A percentile compares a stretch with the other conserved stretches of the same genome.
Evolutionary conservation across 2,113 vertebrate species (phyloP).

Genomic region (Solea solea): DNA sequence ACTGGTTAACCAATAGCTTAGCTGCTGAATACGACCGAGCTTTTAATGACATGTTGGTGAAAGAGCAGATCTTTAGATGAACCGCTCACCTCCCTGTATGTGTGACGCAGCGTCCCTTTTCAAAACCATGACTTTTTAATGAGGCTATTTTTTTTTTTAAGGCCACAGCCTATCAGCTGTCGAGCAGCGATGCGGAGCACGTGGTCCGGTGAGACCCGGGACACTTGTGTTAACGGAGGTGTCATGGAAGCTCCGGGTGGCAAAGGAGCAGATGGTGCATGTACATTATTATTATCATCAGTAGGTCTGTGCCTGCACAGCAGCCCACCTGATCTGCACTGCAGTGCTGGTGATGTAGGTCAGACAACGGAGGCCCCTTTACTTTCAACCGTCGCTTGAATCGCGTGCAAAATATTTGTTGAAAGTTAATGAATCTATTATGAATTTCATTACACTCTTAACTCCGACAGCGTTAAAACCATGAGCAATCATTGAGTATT

Average conservation of each 20-base stretch:
- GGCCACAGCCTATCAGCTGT: constrained; percentile 52
- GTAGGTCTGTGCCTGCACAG: constrained; percentile 37
- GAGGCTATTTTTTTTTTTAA: constrained; percentile 63
- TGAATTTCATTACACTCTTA: too few relatives aligned
- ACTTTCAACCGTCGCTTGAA: background rate
- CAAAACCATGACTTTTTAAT: constrained; percentile 73
- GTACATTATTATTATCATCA: constrained; percentile 71
- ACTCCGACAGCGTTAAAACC: too few relatives aligned
- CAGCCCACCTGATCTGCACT: constrained; percentile 34
- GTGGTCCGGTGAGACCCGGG: constrained; percentile 48
- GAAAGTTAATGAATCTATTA: background rate
- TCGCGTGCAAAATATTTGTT: too few relatives aligned
- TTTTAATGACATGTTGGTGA: background rate
- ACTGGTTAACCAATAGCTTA: background rate
- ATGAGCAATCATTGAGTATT: too few relatives aligned
- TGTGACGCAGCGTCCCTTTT: constrained; percentile 22
- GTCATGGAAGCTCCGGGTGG: constrained; percentile 44
- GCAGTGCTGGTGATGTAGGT: constrained; percentile 10
- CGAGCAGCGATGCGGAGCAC: constrained; percentile 61
- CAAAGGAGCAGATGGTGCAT: constrained; percentile 70
- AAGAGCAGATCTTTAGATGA: background rate
- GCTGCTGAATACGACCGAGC: too few relatives aligned
- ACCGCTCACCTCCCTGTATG: constrained; percentile 9
- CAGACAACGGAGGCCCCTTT: constrained; percentile 3
- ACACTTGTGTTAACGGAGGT: constrained; percentile 58